Percentiles rank a stretch among this genome's conserved stretches.
phyloP scores from a whole-genome alignment of 1,140 invertebrate genomes.

The Drosophila teissieri region DNA sequence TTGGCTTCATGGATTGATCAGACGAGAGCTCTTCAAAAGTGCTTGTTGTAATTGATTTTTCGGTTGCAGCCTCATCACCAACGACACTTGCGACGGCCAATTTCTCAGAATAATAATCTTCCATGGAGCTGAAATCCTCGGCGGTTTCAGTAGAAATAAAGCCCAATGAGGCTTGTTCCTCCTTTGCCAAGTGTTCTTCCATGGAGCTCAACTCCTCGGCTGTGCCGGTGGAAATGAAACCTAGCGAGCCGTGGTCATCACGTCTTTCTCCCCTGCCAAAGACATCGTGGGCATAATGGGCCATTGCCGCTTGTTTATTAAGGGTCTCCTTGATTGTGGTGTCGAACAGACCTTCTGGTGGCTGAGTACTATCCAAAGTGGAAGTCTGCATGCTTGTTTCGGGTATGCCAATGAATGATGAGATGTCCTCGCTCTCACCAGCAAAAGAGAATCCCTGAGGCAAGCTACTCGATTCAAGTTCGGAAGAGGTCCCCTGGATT shows the following conservation, averaged over 20 bases:
- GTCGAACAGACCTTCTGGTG: constrained; percentile 66
- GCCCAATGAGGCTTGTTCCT: constrained; percentile 74
- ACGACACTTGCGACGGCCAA: constrained; percentile 63
- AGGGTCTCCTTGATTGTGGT: constrained; percentile 68
- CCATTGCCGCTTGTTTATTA: constrained; percentile 72
- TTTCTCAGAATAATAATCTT: constrained; percentile 80
- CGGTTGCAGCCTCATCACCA: constrained; percentile 49
- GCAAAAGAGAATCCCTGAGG: constrained; percentile 26
- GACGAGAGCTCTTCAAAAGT: constrained; percentile 67
- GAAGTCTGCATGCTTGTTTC: constrained; percentile 55
- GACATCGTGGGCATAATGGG: constrained; percentile 67
- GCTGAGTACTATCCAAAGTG: constrained; percentile 57
- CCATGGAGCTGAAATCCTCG: constrained; percentile 81
- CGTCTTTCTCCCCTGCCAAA: constrained; percentile 56
- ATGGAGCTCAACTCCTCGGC: constrained; percentile 78
- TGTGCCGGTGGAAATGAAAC: constrained; percentile 77
- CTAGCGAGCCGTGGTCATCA: constrained; percentile 72
- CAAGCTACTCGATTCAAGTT: constrained; percentile 88
- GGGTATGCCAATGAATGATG: constrained; percentile 73
- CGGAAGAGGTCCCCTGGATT: constrained; percentile 89
- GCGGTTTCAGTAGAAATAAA: constrained; percentile 79
- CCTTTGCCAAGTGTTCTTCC: constrained; percentile 70
- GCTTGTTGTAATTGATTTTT: constrained; percentile 62
- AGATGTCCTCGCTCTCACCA: constrained; percentile 57
- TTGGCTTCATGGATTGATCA: constrained; percentile 68